phyloP scores from a whole-genome alignment of 2,113 vertebrate genomes.

The Ariopsis seemanni region DNA sequence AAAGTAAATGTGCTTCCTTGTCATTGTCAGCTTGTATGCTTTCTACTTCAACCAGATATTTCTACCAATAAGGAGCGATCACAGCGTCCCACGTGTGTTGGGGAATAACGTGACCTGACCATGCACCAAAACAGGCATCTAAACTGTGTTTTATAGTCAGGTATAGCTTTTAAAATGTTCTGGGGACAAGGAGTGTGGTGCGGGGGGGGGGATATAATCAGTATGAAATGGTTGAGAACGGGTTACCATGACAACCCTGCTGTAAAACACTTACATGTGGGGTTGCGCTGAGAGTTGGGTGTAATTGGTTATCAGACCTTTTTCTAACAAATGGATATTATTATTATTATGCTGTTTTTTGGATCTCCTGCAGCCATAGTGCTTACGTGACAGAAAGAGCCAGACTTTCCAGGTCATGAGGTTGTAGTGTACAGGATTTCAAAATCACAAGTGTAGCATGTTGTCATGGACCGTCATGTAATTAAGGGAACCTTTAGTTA shows the following conservation, averaged over 20 bases:
- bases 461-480: not conserved
- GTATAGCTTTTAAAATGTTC: not conserved
- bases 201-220: not conserved
- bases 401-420: not conserved
- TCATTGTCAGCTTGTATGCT: not conserved
- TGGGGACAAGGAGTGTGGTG: not conserved
- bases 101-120: not conserved
- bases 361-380: not conserved
- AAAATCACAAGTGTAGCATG: not conserved
- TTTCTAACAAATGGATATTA: not conserved
- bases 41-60: not conserved
- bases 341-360: too few relatives aligned
- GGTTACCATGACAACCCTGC: not conserved
- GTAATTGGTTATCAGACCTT: not conserved
- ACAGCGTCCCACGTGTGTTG: not conserved
- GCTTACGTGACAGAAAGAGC: not conserved
- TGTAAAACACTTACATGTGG: not conserved
- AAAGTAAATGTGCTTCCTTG: not conserved
- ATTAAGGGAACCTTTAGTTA: not conserved
- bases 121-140: not conserved
- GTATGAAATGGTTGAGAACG: not conserved
- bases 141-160: not conserved
- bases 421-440: not conserved
- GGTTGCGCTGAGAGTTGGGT: not conserved
- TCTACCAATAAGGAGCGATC: not conserved